Conservation (phyloP, 1,140 invertebrate species). For the Holcopasites calliopsidis region DNA sequence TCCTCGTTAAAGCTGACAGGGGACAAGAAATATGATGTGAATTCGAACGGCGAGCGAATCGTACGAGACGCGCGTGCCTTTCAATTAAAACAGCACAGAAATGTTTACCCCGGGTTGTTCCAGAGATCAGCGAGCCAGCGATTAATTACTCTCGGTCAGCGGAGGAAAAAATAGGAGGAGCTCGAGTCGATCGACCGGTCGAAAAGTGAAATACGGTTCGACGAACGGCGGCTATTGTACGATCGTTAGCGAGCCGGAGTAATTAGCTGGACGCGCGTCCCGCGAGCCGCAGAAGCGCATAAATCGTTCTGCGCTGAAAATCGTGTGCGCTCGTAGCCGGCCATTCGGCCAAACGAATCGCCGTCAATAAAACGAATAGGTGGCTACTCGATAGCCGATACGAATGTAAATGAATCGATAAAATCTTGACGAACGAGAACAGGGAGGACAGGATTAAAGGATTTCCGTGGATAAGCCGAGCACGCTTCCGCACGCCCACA, state of each 20-base stretch:
- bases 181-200: background rate
- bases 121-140: background rate
- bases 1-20: background rate
- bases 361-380: slow-evolving; percentile 27
- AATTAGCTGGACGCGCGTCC: slow-evolving; percentile 28
- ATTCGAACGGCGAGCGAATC: background rate
- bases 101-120: no score
- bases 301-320: slow-evolving; percentile 1
- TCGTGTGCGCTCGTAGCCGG: background rate
- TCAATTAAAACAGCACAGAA: background rate
- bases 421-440: slow-evolving; percentile 38
- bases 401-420: slow-evolving; percentile 43
- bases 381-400: background rate
- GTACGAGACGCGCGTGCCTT: background rate
- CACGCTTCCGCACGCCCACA: background rate
- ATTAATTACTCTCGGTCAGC: background rate
- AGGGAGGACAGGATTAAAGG: slow-evolving; percentile 39
- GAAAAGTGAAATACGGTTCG: background rate
- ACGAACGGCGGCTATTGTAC: background rate
- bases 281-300: background rate
- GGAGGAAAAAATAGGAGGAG: background rate
- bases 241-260: slow-evolving; percentile 28
- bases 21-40: background rate
- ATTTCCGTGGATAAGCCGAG: slow-evolving; percentile 37
- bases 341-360: slow-evolving; percentile 10